Conservation (phyloP, 2,888 invertebrate species). For the Vanessa cardui region DNA sequence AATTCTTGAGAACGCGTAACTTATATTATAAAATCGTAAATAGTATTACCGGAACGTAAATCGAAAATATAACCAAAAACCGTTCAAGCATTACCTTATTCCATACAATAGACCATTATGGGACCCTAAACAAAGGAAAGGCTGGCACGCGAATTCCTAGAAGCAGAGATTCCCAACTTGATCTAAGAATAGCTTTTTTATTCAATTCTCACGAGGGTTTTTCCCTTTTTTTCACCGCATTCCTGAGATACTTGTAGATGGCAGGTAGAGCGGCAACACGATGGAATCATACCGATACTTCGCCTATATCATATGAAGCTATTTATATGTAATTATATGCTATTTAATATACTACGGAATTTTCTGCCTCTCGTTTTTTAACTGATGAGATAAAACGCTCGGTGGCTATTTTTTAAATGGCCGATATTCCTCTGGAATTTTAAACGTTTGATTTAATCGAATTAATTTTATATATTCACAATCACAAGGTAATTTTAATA, state of each 20-base stretch:
- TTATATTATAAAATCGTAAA: not conserved
- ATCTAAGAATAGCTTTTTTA: conserved; percentile 66
- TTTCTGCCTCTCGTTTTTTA: conserved; percentile 16
- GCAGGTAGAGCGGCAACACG: conserved; percentile 55
- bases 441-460: conserved; percentile 13
- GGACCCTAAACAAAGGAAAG: conserved; percentile 57
- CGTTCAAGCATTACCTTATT: conserved; percentile 19
- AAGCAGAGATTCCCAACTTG: conserved; percentile 70
- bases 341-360: conserved; percentile 26
- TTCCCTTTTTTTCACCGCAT: conserved; percentile 66
- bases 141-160: conserved; percentile 80
- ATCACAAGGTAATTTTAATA: conserved; percentile 14
- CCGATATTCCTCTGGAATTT: conserved; percentile 12
- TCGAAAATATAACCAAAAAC: conserved; percentile 12
- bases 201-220: conserved; percentile 72
- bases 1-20: no score
- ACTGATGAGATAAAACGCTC: conserved; percentile 2
- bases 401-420: not conserved
- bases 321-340: conserved; percentile 26
- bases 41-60: conserved; percentile 3
- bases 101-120: conserved; percentile 54
- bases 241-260: conserved; percentile 70
- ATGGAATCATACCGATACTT: conserved; percentile 5
- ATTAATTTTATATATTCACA: conserved; percentile 11
- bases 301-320: conserved; percentile 7